Evolutionary conservation across 2,113 vertebrate genomes (phyloP), one percentile per base, ranked within the genome.

Genomic region (Eudyptes chrysolophus): DNA sequence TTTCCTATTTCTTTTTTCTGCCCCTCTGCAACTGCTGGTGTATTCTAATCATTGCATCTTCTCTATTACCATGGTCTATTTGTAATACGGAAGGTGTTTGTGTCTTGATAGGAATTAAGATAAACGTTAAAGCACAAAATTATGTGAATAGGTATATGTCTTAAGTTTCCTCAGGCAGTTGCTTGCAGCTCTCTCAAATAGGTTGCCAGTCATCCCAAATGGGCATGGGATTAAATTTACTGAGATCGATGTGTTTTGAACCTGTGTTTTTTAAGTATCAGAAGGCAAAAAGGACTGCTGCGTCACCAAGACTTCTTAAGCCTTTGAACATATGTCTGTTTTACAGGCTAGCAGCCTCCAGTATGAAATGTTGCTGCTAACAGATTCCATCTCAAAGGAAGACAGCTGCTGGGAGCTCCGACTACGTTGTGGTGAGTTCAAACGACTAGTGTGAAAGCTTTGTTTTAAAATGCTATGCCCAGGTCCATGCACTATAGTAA

Each of bases 391-490:
- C 97, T 99, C 99, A 2, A 99, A 99, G 94, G 99, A 99, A 69
- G 99, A 99, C 94, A 99, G 99, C 93, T 99, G 99, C 98, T 99
- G 99, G 99, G 99, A 99, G 95, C 98, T 99, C 7, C 98, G 99
- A 4, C 97, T 99, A 44, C 99, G 99, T 55, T 99, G 99, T 86
- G 99, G 99, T 99, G 95, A 98, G 99, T 97, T n/a, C 46, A 13
- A 2, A 52, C 0, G 0, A 4, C 44, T 5, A 2, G 3, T 26
- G 13, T 13, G 30, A 42, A 5, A 49, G n/a, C 62, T 68, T 22
- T 34, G 0, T 8, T 52, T 38, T 22, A 16, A 75, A 21, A 5
- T 13, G 49, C 71, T 61, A 0, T 61, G 40, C 48, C 46, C 18
- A 10, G 17, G 3, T 29, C 61, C 16, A 0, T 52, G 54, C 26